phyloP scores from a whole-genome alignment of 2,797 vertebrate genomes.

The Arctocebus calabarensis region DNA sequence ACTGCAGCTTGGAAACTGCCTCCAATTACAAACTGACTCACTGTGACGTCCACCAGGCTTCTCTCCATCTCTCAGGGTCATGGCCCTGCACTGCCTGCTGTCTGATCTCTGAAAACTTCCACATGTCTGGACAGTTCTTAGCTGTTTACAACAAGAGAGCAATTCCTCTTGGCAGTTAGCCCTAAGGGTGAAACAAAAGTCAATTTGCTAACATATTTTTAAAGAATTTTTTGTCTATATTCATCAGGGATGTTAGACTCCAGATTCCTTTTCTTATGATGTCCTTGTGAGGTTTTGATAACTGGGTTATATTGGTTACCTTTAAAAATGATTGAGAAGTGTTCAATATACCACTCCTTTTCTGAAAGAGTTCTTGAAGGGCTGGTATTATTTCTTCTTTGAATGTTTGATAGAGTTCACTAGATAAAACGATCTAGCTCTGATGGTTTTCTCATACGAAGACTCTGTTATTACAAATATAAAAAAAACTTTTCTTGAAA shows the following conservation, averaged over 20 bases:
- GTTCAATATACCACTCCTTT: not conserved
- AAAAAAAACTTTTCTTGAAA: too few relatives aligned
- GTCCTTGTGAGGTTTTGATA: not conserved
- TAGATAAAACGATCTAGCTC: not conserved
- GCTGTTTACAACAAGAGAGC: not conserved
- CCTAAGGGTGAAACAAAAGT: not conserved
- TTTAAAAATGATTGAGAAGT: not conserved
- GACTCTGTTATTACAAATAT: not conserved
- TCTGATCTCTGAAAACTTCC: not conserved
- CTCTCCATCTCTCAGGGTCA: not conserved
- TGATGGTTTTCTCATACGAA: not conserved
- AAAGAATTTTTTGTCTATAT: not conserved
- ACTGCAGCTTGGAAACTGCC: not conserved
- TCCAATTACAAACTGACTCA: not conserved
- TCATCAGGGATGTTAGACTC: not conserved
- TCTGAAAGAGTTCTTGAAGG: not conserved
- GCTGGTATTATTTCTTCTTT: not conserved
- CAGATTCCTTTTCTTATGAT: not conserved
- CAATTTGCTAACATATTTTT: not conserved
- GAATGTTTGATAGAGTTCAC: not conserved
- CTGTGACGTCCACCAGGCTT: rapidly evolving
- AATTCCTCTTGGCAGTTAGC: not conserved
- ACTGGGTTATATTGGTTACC: too few relatives aligned
- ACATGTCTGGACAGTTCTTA: too few relatives aligned
- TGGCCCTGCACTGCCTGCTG: not conserved